phyloP scores from a whole-genome alignment of 2,797 vertebrate genomes.

The Acanthiza pusilla region DNA sequence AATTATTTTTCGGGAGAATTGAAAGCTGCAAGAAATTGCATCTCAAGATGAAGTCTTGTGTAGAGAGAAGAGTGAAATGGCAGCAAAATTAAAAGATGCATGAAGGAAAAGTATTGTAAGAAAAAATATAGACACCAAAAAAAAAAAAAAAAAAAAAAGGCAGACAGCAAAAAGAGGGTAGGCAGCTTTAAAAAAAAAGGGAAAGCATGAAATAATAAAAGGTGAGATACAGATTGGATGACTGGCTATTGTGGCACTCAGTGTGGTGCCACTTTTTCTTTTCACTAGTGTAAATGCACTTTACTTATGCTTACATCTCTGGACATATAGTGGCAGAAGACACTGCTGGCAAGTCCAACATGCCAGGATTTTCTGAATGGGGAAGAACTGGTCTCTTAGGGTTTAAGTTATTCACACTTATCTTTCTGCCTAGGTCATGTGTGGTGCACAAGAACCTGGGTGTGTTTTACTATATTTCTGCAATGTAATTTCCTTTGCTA shows the following conservation, averaged over 20 bases:
- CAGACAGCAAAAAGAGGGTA: background rate
- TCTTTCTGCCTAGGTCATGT: background rate
- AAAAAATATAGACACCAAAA: background rate
- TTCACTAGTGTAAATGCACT: background rate
- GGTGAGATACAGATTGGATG: background rate
- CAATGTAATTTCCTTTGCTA: background rate
- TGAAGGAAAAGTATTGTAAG: background rate
- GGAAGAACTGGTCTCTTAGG: background rate
- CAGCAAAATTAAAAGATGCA: background rate
- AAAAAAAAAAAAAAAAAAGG: background rate
- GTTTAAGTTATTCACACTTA: background rate
- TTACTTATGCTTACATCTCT: background rate
- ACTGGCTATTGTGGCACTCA: background rate
- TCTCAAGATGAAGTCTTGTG: background rate
- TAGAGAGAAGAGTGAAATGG: background rate
- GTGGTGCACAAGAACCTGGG: background rate
- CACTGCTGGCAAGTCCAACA: background rate
- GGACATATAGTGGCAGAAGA: background rate
- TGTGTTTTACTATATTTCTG: accelerated
- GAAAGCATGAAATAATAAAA: background rate
- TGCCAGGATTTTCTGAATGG: background rate
- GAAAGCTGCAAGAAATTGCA: background rate
- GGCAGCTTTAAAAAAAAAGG: background rate
- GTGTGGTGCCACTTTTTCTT: background rate
- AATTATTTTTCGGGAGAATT: background rate